phyloP scores from a whole-genome alignment of 2,888 invertebrate genomes.

The Nebria brevicollis region DNA sequence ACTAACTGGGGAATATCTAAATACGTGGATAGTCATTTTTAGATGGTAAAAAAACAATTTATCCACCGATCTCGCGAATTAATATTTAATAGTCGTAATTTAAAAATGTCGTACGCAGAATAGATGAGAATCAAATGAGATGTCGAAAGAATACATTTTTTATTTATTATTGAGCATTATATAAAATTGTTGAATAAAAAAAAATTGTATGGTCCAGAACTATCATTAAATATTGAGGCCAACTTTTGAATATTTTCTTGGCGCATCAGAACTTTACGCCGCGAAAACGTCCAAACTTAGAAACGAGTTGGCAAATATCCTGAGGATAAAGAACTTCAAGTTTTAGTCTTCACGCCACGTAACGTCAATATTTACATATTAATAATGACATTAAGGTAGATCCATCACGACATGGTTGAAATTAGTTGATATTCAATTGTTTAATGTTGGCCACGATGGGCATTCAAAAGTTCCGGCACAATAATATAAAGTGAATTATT shows the following conservation, averaged over 20 bases:
- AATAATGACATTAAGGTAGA: not conserved
- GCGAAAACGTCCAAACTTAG: not conserved
- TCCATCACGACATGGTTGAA: constrained; percentile 1
- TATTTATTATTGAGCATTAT: too few relatives aligned
- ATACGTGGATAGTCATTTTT: too few relatives aligned
- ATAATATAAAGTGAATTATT: constrained; percentile 14
- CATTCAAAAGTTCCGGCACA: constrained; percentile 12
- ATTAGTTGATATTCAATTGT: constrained; percentile 31
- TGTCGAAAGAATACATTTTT: too few relatives aligned
- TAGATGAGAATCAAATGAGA: too few relatives aligned
- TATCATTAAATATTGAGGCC: not conserved
- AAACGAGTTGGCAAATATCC: not conserved
- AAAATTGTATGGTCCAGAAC: not conserved
- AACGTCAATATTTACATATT: constrained; percentile 16
- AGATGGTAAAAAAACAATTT: too few relatives aligned
- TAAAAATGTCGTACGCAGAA: too few relatives aligned
- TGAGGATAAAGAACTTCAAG: not conserved
- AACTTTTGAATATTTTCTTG: not conserved
- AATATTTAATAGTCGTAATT: too few relatives aligned
- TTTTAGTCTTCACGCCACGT: not conserved
- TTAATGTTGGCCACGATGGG: constrained; percentile 8
- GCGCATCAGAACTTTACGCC: not conserved
- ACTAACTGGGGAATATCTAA: too few relatives aligned
- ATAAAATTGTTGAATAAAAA: not conserved
- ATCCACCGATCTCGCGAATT: too few relatives aligned